A percentile compares a stretch with the other conserved stretches of the same genome.
phyloP scores from a whole-genome alignment of 2,113 vertebrate species.

The Tyto alba region DNA sequence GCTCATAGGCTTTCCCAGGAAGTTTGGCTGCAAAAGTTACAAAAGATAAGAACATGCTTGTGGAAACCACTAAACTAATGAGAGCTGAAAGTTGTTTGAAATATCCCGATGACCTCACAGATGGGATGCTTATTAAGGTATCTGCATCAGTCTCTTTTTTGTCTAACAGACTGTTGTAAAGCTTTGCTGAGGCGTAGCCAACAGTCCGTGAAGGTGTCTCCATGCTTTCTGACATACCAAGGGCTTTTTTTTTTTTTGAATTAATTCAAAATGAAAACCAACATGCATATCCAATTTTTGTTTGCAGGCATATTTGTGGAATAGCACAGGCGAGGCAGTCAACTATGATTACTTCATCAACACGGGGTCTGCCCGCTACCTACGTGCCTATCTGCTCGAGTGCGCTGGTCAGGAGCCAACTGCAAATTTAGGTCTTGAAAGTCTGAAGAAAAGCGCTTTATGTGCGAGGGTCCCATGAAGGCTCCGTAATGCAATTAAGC shows the following conservation, averaged over 20 bases:
- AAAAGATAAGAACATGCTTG: constrained; percentile 76
- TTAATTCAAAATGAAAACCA: constrained; percentile 72
- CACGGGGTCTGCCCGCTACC: constrained; percentile 67
- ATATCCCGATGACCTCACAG: constrained; percentile 85
- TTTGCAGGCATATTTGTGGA: constrained; percentile 68
- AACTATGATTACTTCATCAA: constrained; percentile 70
- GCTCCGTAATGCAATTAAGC: constrained; percentile 68
- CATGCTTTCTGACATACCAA: constrained; percentile 84
- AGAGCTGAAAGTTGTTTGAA: constrained; percentile 80
- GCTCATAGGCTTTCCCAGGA: constrained; percentile 80
- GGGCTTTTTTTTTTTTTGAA: constrained; percentile 68
- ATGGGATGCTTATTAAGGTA: constrained; percentile 86
- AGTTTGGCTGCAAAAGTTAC: constrained; percentile 77
- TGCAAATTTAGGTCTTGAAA: constrained; percentile 77
- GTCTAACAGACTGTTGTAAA: constrained; percentile 79
- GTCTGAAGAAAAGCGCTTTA: constrained; percentile 72
- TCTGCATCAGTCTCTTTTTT: constrained; percentile 78
- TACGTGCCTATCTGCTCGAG: constrained; percentile 84
- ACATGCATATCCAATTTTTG: constrained; percentile 66
- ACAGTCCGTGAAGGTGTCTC: constrained; percentile 95
- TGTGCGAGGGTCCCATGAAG: constrained; percentile 59
- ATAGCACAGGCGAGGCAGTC: constrained; percentile 62
- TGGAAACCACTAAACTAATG: constrained; percentile 85
- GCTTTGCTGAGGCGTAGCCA: constrained; percentile 85
- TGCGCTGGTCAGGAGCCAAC: constrained; percentile 83